Evolutionary conservation across 2,797 vertebrate genomes (phyloP), one percentile per base, ranked within the genome.

Genomic region (Semotilus atromaculatus): DNA sequence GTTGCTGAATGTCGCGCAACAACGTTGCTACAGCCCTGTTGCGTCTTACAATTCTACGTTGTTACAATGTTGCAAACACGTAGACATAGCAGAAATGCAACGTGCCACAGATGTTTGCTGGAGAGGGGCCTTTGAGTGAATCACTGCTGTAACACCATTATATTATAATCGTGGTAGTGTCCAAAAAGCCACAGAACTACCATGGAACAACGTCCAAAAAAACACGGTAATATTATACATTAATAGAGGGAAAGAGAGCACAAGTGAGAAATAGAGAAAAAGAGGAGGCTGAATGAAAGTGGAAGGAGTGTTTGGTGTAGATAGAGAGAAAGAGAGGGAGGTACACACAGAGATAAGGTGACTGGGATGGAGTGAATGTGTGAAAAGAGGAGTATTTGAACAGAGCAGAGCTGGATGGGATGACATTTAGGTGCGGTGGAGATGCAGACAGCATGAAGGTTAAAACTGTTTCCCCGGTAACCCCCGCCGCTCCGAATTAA

Each of bases 401-500:
- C 72, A 88, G 86, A 80, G 82, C 68, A 40, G 48, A 92, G 90
- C 88, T 88, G 86, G 89, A 89, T 86, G 87, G 90, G 89, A 88
- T 93, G 93, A 94, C 93, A 94, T 94, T 94, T 93, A 93, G 72
- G 92, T 93, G 90, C 71, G 86, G 83, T 90, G 90, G 89, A 91
- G 87, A 93, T 90, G 83, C 87, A 92, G 91, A 91, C 91, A 91
- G 90, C 92, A 92, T 94, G 93, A 94, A 95, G 95, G 94, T 94
- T 92, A 94, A 92, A 94, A 92, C 86, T 89, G 92, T 93, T 93
- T 93, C 92, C 92, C 90, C 89, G 83, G 77, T 83, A 83, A 87
- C 87, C 88, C 86, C 83, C 80, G 40, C 58, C 66, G 68, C 79
- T 83, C 53, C 55, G 85, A 86, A 88, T 90, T 89, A 89, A 85